These are phyloP conservation scores for Euclidia mi DNA, from an alignment of 2,888 invertebrate genomes.

Conservation along the genomic window DNA sequence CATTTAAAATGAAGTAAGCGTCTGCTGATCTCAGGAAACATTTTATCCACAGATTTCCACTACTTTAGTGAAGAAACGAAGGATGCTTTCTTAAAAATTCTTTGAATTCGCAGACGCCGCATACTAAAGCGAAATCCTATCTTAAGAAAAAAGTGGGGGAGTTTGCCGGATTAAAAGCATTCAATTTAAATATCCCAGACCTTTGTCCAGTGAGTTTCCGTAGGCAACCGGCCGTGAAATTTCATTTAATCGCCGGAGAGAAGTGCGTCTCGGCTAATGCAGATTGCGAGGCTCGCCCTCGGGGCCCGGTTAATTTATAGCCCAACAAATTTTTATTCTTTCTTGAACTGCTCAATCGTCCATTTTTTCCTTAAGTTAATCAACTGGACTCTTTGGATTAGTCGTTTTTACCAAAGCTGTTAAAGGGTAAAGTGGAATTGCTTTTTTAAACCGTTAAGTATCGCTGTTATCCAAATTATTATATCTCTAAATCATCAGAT, in stretches of 20 bases:
- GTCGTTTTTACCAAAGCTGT: conserved; percentile 60
- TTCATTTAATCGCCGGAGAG: conserved; percentile 87
- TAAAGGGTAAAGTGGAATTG: conserved; percentile 60
- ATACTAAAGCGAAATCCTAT: conserved; percentile 59
- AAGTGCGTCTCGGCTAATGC: conserved; percentile 88
- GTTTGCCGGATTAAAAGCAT: conserved; percentile 81
- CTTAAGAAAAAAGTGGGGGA: conserved; percentile 69
- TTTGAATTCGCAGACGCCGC: conserved; percentile 50
- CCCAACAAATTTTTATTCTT: conserved; percentile 87
- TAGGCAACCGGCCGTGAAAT: conserved; percentile 86
- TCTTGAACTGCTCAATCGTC: conserved; percentile 83
- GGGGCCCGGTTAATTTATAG: conserved; percentile 85
- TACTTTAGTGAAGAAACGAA: conserved; percentile 15
- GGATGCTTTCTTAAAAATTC: conserved; percentile 34
- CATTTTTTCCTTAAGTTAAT: conserved; percentile 69
- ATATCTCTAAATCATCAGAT: conserved; percentile 28
- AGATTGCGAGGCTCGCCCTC: conserved; percentile 83
- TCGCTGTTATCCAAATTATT: conserved; percentile 37
- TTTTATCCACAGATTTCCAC: neutral
- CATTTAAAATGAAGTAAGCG: neutral
- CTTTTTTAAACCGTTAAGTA: conserved; percentile 50
- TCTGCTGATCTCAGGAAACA: neutral
- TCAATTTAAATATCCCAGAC: conserved; percentile 85
- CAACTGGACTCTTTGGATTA: conserved; percentile 58
- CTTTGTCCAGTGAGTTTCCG: conserved; percentile 85